Evolutionary conservation across 1,140 invertebrate species (phyloP).

Genomic region (Charaxes varanes): DNA sequence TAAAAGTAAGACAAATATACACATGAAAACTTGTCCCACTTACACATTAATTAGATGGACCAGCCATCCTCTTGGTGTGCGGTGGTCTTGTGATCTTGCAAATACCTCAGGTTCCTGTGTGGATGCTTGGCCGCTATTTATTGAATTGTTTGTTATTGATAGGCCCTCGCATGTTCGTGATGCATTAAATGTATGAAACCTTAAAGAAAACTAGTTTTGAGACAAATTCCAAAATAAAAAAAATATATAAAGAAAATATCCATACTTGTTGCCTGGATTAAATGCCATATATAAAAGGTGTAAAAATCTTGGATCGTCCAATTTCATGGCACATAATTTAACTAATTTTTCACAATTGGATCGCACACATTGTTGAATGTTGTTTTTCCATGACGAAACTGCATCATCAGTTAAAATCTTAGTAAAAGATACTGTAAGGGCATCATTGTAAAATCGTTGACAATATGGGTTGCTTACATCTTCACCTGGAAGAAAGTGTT

Average conservation of each 20-base stretch:
- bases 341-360: slow-evolving; percentile 94
- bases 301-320: slow-evolving; percentile 95
- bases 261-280: slow-evolving; percentile 93
- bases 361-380: slow-evolving; percentile 96
- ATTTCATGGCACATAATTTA: slow-evolving; percentile 92
- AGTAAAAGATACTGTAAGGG: slow-evolving; percentile 95
- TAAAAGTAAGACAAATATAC: too few species aligned
- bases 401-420: slow-evolving; percentile 99
- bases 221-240: not conserved
- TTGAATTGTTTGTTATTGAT: slow-evolving; percentile 60
- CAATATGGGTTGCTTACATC: slow-evolving; percentile 93
- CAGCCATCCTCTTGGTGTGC: slow-evolving; percentile 91
- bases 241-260: slow-evolving; percentile 15
- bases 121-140: slow-evolving; percentile 39
- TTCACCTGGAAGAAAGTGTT: slow-evolving; percentile 77
- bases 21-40: too few species aligned
- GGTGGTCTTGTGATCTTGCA: slow-evolving; percentile 85
- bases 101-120: slow-evolving; percentile 79
- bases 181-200: slow-evolving; percentile 95
- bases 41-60: slow-evolving; percentile 95
- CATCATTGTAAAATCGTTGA: slow-evolving; percentile 96
- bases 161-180: slow-evolving; percentile 88
- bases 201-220: slow-evolving; percentile 47
- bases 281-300: slow-evolving; percentile 95
- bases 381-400: slow-evolving; percentile 97